Conservation (phyloP, 2,113 vertebrate species). For the Cyanoderma ruficeps region DNA sequence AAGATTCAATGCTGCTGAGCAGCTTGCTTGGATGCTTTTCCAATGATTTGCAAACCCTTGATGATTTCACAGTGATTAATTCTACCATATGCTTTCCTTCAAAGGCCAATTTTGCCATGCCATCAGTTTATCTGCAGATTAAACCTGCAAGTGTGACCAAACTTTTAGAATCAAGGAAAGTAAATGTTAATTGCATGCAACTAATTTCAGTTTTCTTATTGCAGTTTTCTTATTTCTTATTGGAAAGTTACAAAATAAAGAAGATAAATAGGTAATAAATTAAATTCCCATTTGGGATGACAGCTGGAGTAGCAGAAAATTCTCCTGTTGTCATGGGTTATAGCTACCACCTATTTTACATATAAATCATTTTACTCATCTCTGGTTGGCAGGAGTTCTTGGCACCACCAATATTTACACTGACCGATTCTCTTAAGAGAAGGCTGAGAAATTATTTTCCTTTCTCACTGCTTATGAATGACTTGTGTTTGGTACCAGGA, state of each 20-base stretch:
- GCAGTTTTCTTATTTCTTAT: neutral
- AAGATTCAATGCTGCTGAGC: neutral
- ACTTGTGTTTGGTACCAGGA: neutral
- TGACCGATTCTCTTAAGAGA: neutral
- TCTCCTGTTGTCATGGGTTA: neutral
- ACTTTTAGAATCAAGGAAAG: neutral
- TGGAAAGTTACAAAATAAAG: neutral
- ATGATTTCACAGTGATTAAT: conserved; percentile 11
- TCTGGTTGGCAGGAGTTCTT: neutral
- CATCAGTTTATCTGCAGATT: neutral
- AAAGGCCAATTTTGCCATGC: neutral
- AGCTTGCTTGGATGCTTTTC: conserved; percentile 13
- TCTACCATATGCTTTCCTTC: neutral
- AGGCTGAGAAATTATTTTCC: conserved; percentile 6
- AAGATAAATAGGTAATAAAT: neutral
- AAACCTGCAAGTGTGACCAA: neutral
- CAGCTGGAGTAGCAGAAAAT: neutral
- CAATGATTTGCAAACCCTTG: neutral
- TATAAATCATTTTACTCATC: neutral
- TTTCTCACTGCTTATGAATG: neutral
- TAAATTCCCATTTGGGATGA: neutral
- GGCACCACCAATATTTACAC: neutral
- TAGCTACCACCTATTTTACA: neutral
- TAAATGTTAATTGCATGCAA: neutral
- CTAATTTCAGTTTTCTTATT: neutral